These are phyloP conservation scores for Cyrtodaria siliqua DNA, from an alignment of 2,888 invertebrate genomes.

Conservation along the genomic window DNA sequence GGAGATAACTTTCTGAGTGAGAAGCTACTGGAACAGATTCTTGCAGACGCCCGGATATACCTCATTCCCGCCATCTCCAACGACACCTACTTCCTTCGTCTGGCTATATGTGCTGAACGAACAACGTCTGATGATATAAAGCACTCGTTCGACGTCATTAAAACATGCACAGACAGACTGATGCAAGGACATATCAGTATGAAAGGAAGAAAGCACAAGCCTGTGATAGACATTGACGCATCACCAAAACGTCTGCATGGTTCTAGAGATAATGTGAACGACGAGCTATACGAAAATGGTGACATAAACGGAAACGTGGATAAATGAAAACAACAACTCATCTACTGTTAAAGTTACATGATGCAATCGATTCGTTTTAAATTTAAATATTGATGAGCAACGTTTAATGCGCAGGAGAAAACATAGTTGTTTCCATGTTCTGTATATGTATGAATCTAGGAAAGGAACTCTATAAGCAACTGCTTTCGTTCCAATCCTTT, in stretches of 20 bases:
- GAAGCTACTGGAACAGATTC: constrained; percentile 59
- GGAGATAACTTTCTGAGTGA: constrained; percentile 61
- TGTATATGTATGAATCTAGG: too few species aligned
- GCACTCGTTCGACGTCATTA: constrained; percentile 61
- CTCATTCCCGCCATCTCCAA: constrained; percentile 64
- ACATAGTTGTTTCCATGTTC: too few species aligned
- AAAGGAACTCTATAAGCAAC: too few species aligned
- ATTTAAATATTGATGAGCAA: too few species aligned
- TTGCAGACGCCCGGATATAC: constrained; percentile 64
- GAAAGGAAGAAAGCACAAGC: constrained; percentile 31
- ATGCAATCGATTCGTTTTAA: too few species aligned
- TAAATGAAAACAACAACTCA: too few species aligned
- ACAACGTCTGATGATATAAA: constrained; percentile 64
- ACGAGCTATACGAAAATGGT: background rate
- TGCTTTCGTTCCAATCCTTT: too few species aligned
- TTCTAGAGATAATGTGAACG: constrained; percentile 7
- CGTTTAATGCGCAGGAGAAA: too few species aligned
- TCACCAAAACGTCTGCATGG: constrained; percentile 38
- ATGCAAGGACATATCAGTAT: constrained; percentile 13
- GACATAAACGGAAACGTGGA: too few species aligned
- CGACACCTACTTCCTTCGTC: constrained; percentile 66
- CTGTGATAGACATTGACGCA: constrained; percentile 53
- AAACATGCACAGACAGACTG: constrained; percentile 54
- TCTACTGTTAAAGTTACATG: too few species aligned
- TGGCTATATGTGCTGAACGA: constrained; percentile 66